Conservation (phyloP, 2,797 vertebrate genomes). For the Squalus acanthias region DNA sequence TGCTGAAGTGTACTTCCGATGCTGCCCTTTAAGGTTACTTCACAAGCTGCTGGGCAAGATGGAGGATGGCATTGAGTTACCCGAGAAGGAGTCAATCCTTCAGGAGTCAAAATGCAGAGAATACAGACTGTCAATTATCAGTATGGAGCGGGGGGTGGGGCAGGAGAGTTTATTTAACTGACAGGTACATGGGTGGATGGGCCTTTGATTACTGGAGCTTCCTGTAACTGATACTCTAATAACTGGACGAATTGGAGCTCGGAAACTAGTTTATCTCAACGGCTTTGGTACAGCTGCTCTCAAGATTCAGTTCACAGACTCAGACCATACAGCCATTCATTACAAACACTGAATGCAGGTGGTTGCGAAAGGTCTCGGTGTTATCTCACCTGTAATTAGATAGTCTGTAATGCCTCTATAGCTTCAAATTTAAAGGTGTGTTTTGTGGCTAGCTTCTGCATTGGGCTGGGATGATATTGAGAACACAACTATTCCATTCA, state of each 20-base stretch:
- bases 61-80: background rate
- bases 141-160: background rate
- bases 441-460: background rate
- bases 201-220: background rate
- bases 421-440: background rate
- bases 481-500: background rate
- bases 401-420: background rate
- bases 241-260: background rate
- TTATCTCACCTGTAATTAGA: background rate
- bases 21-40: background rate
- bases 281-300: background rate
- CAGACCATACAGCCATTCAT: background rate
- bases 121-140: background rate
- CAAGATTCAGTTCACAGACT: background rate
- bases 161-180: background rate
- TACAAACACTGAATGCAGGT: background rate
- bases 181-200: background rate
- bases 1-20: background rate
- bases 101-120: background rate
- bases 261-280: background rate
- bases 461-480: background rate
- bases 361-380: background rate
- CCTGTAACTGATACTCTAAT: constrained; percentile 10
- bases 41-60: background rate
- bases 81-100: background rate